Base-by-base conservation (phyloP, 1,140 invertebrate genomes). In the Caenorhabditis tropicalis region DNA sequence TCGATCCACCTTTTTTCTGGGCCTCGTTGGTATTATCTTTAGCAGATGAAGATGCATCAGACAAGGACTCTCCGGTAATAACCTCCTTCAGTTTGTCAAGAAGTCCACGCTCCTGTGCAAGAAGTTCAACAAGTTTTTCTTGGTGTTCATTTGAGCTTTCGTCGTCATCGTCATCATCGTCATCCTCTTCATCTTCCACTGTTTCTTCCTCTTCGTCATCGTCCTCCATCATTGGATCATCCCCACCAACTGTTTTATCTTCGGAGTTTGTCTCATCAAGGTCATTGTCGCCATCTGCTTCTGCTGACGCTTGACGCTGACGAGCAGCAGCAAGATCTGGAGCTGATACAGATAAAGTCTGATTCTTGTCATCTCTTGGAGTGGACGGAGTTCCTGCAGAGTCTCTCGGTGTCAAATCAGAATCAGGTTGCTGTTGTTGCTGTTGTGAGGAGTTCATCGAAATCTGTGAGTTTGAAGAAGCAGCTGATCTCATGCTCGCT, bases 291-390 rank as follows among this genome's bases (percentile, higher is more conserved):
- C 70, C 24, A 5, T 58, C 36, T 39, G 39, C 46, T 83, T 65
- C 31, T 46, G 65, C 65, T 46, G 79, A 85, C 15, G 56, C 82
- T 43, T 81, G 84, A 46, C 80, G 53, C 21, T 85, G 82, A 24
- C 65, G 60, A 36, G 53, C 56, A 12, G 56, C 82, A n/a, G 85
- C 84, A n/a, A 82, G 70, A 79, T 85, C 60, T 4, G 84, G 84
- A n/a, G 74, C 65, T 7, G 82, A 85, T 10, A 51, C 79, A 19
- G 81, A 87, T 12, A 87, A 70, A 83, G 82, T 84, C 19, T 86
- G 87, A 21, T 83, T 53, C 29, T 81, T 81, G 12, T 46, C 36
- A 48, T 84, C 70, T 9, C 65, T 70, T 33, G 83, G 82, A 49
- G 82, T 82, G 19, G 46, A 53, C 5, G 56, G 56, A 29, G 82